A percentile compares a stretch with the other conserved stretches of the same genome.
phyloP scores from a whole-genome alignment of 2,113 vertebrate species.

The Planiliza haematocheilus region DNA sequence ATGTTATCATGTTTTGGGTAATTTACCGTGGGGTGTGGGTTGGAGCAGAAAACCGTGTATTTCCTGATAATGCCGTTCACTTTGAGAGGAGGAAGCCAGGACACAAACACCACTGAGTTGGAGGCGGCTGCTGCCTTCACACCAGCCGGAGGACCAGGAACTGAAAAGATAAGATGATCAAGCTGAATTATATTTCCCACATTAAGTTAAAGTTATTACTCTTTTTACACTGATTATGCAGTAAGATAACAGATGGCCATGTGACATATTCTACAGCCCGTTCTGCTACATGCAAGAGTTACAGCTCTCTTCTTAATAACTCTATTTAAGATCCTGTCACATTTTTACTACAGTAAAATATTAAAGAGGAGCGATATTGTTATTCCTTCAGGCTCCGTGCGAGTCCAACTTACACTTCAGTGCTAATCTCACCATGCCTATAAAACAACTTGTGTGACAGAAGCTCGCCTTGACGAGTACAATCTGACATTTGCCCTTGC shows the following conservation, averaged over 20 bases:
- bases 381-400: not conserved
- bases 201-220: slow-evolving; percentile 28
- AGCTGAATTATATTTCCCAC: slow-evolving; percentile 14
- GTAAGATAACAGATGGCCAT: slow-evolving; percentile 12
- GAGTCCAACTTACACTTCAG: not conserved
- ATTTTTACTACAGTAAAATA: slow-evolving; percentile 22
- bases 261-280: slow-evolving; percentile 1
- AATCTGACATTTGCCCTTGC: not conserved
- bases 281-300: not conserved
- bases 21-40: slow-evolving; percentile 93
- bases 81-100: slow-evolving; percentile 95
- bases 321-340: slow-evolving; percentile 23
- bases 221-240: slow-evolving; percentile 25
- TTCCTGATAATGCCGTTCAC: slow-evolving; percentile 95
- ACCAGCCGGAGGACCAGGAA: slow-evolving; percentile 93
- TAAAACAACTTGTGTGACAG: not conserved
- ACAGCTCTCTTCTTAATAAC: slow-evolving; percentile 16
- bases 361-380: slow-evolving; percentile 1
- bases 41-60: slow-evolving; percentile 96
- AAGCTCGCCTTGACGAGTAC: not conserved
- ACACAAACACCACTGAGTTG: slow-evolving; percentile 92
- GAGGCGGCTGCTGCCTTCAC: slow-evolving; percentile 95
- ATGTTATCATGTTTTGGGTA: not conserved
- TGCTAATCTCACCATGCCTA: not conserved
- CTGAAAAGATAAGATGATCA: slow-evolving; percentile 70